Percentiles rank a stretch among this genome's conserved stretches.
These are phyloP conservation scores for Streblospio benedicti DNA, from an alignment of 1,140 invertebrate genomes.

Conservation along the genomic window DNA sequence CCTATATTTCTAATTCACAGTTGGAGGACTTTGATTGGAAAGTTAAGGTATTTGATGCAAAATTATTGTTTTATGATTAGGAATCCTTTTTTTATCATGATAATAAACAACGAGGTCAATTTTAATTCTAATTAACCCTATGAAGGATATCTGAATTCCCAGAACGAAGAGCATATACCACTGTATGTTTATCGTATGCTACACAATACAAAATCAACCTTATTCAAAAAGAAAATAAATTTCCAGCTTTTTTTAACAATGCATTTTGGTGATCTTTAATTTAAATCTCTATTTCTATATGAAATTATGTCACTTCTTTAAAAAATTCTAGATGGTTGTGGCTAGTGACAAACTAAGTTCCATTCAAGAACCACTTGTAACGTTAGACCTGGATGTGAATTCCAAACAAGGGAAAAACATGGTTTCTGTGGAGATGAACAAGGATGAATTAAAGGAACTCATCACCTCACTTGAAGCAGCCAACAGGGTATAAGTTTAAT, in stretches of 20 bases:
- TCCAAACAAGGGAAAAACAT: constrained; percentile 18
- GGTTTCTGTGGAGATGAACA: constrained; percentile 31
- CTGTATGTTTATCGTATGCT: no score
- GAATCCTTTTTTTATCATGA: neutral
- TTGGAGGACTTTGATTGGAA: constrained; percentile 41
- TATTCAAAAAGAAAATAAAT: no score
- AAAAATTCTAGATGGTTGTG: constrained; percentile 29
- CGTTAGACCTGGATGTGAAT: constrained; percentile 29
- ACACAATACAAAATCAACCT: no score
- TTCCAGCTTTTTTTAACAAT: no score
- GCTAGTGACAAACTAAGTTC: constrained; percentile 35
- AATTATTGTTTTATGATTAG: neutral
- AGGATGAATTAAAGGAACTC: constrained; percentile 28
- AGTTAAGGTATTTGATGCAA: constrained; percentile 28
- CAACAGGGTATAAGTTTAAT: constrained; percentile 39
- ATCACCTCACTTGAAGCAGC: constrained; percentile 33
- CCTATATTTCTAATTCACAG: constrained; percentile 30
- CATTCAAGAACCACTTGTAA: constrained; percentile 30
- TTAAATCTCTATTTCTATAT: constrained; percentile 11
- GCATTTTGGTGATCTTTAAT: no score
- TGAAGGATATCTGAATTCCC: no score
- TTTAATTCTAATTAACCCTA: no score
- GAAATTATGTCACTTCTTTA: no score
- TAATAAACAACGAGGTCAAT: no score
- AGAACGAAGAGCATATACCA: no score